Evolutionary conservation across 2,888 invertebrate species (phyloP), one percentile per base, ranked within the genome.

Genomic region (Parnassius smintheus): DNA sequence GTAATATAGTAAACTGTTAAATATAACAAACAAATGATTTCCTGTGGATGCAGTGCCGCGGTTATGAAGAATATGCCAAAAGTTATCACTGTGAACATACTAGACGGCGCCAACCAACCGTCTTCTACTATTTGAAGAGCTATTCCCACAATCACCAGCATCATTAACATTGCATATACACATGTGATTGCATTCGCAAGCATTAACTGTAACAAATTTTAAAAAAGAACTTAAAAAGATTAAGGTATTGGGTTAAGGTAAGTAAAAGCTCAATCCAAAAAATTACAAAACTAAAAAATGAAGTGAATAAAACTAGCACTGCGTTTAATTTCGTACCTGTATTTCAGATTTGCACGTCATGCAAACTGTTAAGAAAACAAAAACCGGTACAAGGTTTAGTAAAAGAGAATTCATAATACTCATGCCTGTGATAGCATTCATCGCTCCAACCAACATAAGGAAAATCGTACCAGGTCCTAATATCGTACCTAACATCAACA

Each of bases 361-460:
- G 77, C 96, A 97, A 11, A 95, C 92, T 0, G 93, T 66, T 50
- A 95, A 86, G 78, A 95, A 97, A 0, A 94, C 71, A 0, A 93
- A 69, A 42, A 96, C 92, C 0, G 96, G 96, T 1, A 95, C 80
- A 2, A 95, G 80, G 74, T 96, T 96, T 68, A 94, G 88, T 9
- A 93, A 69, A 65, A 96, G 93, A 13, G 95, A 94, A 52, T 91
- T 82, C 88, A 94, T 93, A 70, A 95, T 95, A 71, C 94, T 94
- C 66, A 97, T 91, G 35, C 94, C 93, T 66, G 96, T 96, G 41
- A 96, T 96, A 2, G 96, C 94, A 57, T 95, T 95, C 80, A 96
- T 94, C 75, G 99, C 99, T 83, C 99, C 99, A 88, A 99, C 98
- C 94, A 99, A 97, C 98, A 99, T 98, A 92, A 98, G 97, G 84